Evolutionary conservation across 2,888 invertebrate species (phyloP), one percentile per base, ranked within the genome.

Genomic region (Nemoura dubitans): DNA sequence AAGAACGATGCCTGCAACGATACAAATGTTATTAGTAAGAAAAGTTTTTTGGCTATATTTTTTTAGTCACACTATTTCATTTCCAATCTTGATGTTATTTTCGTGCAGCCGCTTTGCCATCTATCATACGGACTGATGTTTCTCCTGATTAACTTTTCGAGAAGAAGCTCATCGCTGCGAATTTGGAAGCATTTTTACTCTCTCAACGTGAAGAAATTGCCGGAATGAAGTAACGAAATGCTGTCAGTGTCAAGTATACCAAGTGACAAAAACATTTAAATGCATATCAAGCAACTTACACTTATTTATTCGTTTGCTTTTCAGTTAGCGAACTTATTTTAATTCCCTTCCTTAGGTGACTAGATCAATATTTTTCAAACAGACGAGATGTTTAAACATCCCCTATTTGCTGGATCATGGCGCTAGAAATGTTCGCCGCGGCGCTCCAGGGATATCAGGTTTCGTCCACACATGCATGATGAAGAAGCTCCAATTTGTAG

Each of bases 41-140:
- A 59, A 59, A 59, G 59, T 59, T 59, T 59, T 59, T 59, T 21
- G 59, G 36, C 3, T 36, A 36, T 59, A 1, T 59, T 59, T 59
- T 59, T 59, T 59, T 21, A 21, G 59, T 59, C 59, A 59, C 59
- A 59, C 59, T 21, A 59, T 59, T 59, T 59, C 59, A 59, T 59
- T 59, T 59, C 59, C 16, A 59, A 59, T 59, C 59, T 59, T 59
- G 59, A 59, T 59, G 59, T 59, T 59, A 59, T 59, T 59, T 59
- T 1, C 59, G 3, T 7, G 59, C 59, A 59, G 59, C 59, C 59
- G 21, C 36, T 43, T 27, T 80, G 27, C 42, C 85, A 87, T 87
- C 87, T 82, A 87, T 87, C 87, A 87, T 87, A 81, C 36, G 30
- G 85, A 28, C 76, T 80, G 87, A 87, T 87, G 87, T 82, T 87